Conservation (phyloP, 2,113 vertebrate genomes). For the Ceyx cyanopectus region DNA sequence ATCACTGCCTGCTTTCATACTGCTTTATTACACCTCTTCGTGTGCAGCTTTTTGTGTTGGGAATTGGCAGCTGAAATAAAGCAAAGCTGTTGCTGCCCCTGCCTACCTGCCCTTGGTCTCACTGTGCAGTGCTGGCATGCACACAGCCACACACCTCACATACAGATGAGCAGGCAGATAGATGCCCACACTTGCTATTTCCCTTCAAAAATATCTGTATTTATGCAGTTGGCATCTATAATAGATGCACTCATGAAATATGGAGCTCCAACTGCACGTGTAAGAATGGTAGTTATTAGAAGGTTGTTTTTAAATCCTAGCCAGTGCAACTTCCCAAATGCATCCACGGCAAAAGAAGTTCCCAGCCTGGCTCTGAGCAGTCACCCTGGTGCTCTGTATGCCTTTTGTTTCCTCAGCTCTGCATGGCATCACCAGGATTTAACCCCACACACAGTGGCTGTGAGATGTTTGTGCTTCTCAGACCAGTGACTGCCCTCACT, state of each 20-base stretch:
- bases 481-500: not conserved
- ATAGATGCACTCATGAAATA: not conserved
- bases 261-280: not conserved
- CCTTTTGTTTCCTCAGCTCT: not conserved
- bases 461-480: not conserved
- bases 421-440: not conserved
- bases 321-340: not conserved
- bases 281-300: not conserved
- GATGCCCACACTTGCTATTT: not conserved
- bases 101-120: not conserved
- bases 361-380: not conserved
- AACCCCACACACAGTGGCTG: not conserved
- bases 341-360: not conserved
- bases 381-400: not conserved
- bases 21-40: constrained; percentile 47
- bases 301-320: not conserved
- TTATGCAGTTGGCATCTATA: not conserved
- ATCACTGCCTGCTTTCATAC: constrained; percentile 67
- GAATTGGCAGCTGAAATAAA: constrained; percentile 33
- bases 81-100: not conserved
- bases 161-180: not conserved
- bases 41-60: constrained; percentile 8
- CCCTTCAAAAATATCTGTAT: not conserved
- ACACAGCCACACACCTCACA: not conserved
- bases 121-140: not conserved